Base-by-base conservation (phyloP, 2,797 vertebrate species). In the Amniataba percoides region DNA sequence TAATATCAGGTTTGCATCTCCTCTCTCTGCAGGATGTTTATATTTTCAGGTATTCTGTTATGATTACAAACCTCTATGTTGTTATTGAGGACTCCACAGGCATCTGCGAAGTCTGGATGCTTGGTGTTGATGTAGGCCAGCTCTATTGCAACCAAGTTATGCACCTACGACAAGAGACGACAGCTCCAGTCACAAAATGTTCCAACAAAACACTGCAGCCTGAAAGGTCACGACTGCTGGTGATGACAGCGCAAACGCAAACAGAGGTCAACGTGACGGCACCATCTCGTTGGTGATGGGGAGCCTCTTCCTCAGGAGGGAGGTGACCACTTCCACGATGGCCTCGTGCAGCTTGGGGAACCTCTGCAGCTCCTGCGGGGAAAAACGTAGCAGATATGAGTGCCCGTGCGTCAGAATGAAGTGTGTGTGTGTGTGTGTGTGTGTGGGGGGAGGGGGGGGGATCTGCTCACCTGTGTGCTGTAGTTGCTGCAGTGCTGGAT, bases 221-320 rank as follows among this genome's bases (percentile, higher is more conserved):
- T 34, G 6, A 58, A 13, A 34, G 18, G n/a, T 7, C 7, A 21
- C 0, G 16, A 52, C 48, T 34, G 57, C 34, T 39, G 39, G 2
- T 3, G 12, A 23, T 23, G 7, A 34, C 34, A 39, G 21, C 18
- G 3, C 4, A 27, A 0, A 11, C 10, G 8, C 5, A 51, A 43
- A 13, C 2, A 25, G 19, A 71, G 31, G 13, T 11, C 5, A 53
- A 46, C 40, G 65, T 19, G 71, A 11, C 5, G 66, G 91, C 89
- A 99, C 98, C 98, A 99, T 99, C 86, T 99, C 98, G 76, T 99
- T 99, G 79, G 98, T 99, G 86, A 99, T 94, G 11, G 98, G 98
- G 78, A 99, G 95, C 59, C 98, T 96, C 88, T 97, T 97, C 85
- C 98, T 96, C 73, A 99, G 92, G 67, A 99, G 97, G 83, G 97